These are phyloP conservation scores for Vanessa atalanta DNA, from an alignment of 1,140 invertebrate genomes.

Conservation along the genomic window DNA sequence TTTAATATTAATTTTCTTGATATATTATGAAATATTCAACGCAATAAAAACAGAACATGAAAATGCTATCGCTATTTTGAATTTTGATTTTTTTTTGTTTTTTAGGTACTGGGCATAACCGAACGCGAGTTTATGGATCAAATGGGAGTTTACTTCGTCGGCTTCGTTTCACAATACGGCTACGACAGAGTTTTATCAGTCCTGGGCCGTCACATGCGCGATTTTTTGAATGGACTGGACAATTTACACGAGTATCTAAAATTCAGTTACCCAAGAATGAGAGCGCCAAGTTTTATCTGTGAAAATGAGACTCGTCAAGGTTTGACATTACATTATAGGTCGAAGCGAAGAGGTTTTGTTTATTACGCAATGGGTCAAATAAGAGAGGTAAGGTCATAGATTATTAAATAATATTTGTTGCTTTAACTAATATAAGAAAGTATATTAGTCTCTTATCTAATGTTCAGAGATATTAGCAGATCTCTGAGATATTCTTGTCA, in stretches of 20 bases:
- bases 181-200: slow-evolving; percentile 95
- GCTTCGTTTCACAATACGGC: slow-evolving; percentile 96
- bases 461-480: too few relatives aligned
- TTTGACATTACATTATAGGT: slow-evolving; percentile 95
- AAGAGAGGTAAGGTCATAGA: slow-evolving; percentile 82
- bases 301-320: slow-evolving; percentile 96
- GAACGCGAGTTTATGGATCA: slow-evolving; percentile 94
- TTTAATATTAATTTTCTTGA: too few relatives aligned
- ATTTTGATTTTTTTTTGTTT: slow-evolving; percentile 18
- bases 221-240: slow-evolving; percentile 97
- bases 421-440: too few relatives aligned
- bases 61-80: slow-evolving; percentile 5
- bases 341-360: slow-evolving; percentile 94
- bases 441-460: not conserved
- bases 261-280: slow-evolving; percentile 94
- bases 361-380: slow-evolving; percentile 99
- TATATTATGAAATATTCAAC: too few relatives aligned
- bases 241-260: slow-evolving; percentile 98
- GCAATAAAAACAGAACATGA: too few relatives aligned
- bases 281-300: slow-evolving; percentile 97
- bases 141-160: slow-evolving; percentile 94
- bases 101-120: slow-evolving; percentile 90
- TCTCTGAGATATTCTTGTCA: too few relatives aligned
- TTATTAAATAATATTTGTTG: not conserved
- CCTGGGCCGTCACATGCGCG: slow-evolving; percentile 94